Base-by-base conservation (phyloP, 1,140 invertebrate species). In the Condylostylus longicornis region DNA sequence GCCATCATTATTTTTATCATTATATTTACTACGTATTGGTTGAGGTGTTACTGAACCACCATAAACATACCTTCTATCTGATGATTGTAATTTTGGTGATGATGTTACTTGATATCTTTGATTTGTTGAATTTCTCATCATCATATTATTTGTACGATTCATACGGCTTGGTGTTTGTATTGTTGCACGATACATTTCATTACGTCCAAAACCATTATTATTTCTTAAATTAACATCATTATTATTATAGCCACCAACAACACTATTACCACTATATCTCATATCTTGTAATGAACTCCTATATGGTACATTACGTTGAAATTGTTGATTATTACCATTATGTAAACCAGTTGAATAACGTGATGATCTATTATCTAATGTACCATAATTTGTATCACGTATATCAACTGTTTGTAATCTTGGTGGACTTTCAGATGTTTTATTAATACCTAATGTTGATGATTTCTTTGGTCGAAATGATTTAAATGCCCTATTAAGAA, bases 21-120 rank as follows among this genome's bases (percentile, higher is more conserved):
- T 23, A 35, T 18, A 35, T 19, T 27, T 30, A 37, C 39, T 42
- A 39, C 41, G 41, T 12, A 37, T 52, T 17, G 65, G 64, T 23
- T 65, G 48, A 5, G 66, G 65, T 18, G 66, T 68, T 18, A 67
- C 50, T 28, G 66, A 67, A 2, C 65, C 65, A 9, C 62, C 58
- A 44, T 68, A 67, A 20, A 63, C 54, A 44, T 67, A 67, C 32
- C 63, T 56, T 42, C 62, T 55, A n/a, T n/a, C n/a, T 9, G 47
- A 34, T 18, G 48, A 54, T 38, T 60, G 55, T 33, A 56, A 21
- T 23, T 28, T 38, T 41, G 35, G 1, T 18, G 19, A 23, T 23
- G 5, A 21, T 18, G 19, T 7, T 33, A 14, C n/a, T n/a, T n/a
- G n/a, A n/a, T n/a, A n/a, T n/a, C n/a, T n/a, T n/a, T n/a, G n/a